A percentile compares a stretch with the other conserved stretches of the same genome.
These are phyloP conservation scores for Melieria crassipennis DNA, from an alignment of 2,888 invertebrate genomes.

Conservation along the genomic window DNA sequence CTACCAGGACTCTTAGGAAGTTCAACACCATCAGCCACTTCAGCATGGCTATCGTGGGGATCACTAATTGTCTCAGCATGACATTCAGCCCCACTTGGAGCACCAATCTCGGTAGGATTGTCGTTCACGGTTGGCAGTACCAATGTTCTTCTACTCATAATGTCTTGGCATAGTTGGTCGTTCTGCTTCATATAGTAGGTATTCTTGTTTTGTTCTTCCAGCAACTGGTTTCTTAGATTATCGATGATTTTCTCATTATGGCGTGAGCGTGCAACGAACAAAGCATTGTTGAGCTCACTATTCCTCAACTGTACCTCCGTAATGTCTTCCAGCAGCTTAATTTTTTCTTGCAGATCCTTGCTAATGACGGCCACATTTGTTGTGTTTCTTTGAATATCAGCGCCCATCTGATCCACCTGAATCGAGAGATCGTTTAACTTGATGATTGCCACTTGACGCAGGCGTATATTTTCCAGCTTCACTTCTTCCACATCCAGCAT, in stretches of 20 bases:
- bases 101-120: too few species aligned
- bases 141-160: too few species aligned
- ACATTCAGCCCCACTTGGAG: too few species aligned
- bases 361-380: slow-evolving; percentile 43
- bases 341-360: slow-evolving; percentile 49
- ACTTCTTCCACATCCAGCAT: too few species aligned
- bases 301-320: slow-evolving; percentile 53
- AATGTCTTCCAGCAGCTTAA: slow-evolving; percentile 52
- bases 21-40: too few species aligned
- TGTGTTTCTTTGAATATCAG: slow-evolving; percentile 42
- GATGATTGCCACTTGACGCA: too few species aligned
- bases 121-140: too few species aligned
- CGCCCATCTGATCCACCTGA: slow-evolving; percentile 47
- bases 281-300: slow-evolving; percentile 47
- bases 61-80: too few species aligned
- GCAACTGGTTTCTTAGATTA: slow-evolving; percentile 49
- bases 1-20: too few species aligned
- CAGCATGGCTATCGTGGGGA: too few species aligned
- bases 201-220: slow-evolving; percentile 45
- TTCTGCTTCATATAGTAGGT: not conserved
- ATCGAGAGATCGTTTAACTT: slow-evolving; percentile 42
- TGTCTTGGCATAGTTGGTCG: too few species aligned
- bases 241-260: slow-evolving; percentile 49
- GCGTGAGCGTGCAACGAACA: slow-evolving; percentile 46
- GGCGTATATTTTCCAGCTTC: too few species aligned